These are phyloP conservation scores for Alosa sapidissima DNA, from an alignment of 2,797 vertebrate genomes.

Conservation along the genomic window DNA sequence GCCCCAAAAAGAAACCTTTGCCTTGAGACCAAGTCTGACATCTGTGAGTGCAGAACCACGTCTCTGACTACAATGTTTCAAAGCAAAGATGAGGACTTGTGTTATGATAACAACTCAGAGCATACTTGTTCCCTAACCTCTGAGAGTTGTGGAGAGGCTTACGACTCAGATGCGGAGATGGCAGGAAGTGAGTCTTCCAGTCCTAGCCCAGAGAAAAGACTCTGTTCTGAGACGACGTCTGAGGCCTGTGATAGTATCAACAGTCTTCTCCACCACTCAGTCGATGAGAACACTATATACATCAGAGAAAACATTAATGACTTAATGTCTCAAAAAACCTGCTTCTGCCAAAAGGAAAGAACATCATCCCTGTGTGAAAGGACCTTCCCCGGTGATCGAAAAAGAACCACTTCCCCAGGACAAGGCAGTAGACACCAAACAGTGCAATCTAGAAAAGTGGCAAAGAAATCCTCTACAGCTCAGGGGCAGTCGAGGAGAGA, in stretches of 20 bases:
- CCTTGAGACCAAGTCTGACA: not conserved
- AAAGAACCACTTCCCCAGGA: not conserved
- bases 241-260: not conserved
- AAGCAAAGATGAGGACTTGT: too few species aligned
- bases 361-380: not conserved
- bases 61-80: too few species aligned
- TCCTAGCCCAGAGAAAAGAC: not conserved
- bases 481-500: too few species aligned
- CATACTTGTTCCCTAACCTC: not conserved
- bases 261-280: not conserved
- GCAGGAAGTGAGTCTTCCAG: not conserved
- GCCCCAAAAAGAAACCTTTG: too few species aligned
- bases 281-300: not conserved
- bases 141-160: not conserved
- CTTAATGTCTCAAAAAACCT: not conserved
- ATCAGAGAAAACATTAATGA: not conserved
- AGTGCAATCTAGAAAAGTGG: not conserved
- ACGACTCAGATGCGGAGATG: not conserved
- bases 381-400: not conserved
- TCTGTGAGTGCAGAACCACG: not conserved
- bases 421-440: not conserved
- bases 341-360: not conserved
- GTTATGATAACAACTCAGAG: not conserved
- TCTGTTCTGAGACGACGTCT: not conserved
- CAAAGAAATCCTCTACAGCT: not conserved